Evolutionary conservation across 1,140 invertebrate species (phyloP).

Genomic region (Pseudoatta argentina): DNA sequence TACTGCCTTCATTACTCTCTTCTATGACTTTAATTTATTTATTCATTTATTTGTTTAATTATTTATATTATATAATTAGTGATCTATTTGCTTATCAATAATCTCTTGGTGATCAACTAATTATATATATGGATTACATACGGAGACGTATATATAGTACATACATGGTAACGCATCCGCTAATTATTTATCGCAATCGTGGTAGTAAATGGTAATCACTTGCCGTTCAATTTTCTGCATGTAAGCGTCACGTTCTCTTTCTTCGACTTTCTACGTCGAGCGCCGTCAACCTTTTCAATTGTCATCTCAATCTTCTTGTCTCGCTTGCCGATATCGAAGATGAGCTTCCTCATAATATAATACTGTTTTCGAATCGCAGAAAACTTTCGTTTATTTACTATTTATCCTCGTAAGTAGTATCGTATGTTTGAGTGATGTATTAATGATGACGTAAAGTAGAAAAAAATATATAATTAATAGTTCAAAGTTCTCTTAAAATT

Average conservation of each 20-base stretch:
- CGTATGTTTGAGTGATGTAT: neutral
- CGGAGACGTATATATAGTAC: neutral
- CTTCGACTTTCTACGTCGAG: conserved; percentile 70
- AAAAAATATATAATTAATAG: neutral
- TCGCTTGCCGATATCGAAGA: neutral
- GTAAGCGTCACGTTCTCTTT: conserved; percentile 70
- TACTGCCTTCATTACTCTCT: neutral
- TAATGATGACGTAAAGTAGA: neutral
- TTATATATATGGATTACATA: conserved; percentile 26
- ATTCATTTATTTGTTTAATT: conserved; percentile 1
- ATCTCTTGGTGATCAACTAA: neutral
- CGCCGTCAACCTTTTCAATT: conserved; percentile 53
- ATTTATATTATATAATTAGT: conserved; percentile 25
- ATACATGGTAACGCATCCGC: neutral
- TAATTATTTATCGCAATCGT: conserved; percentile 59
- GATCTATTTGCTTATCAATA: conserved; percentile 23
- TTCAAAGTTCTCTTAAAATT: neutral
- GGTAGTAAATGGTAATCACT: conserved; percentile 1
- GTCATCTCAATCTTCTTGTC: conserved; percentile 52
- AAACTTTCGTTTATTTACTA: neutral
- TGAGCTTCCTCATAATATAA: conserved; percentile 2
- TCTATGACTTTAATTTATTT: neutral
- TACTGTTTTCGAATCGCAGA: neutral
- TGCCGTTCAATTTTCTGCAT: conserved; percentile 66
- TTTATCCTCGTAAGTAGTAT: neutral